Evolutionary conservation across 2,888 invertebrate species (phyloP), one percentile per base, ranked within the genome.

Genomic region (Coenonympha arcania): DNA sequence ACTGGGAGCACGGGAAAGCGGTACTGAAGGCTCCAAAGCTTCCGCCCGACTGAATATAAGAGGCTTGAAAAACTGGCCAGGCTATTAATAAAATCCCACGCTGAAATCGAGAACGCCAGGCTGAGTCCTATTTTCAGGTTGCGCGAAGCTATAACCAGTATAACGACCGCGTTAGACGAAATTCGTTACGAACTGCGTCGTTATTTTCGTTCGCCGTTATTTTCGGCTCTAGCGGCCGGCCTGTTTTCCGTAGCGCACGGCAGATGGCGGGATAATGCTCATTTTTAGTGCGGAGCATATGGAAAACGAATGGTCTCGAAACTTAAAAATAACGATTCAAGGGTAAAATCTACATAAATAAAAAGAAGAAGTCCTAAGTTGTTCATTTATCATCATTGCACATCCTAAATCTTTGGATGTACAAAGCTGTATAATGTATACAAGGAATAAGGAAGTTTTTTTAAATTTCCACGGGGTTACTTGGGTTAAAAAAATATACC

Each of bases 161-260:
- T 62, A 60, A 57, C 56, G 62, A 55, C 54, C 53, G 57, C 59
- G 68, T 60, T 66, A 68, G 62, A 65, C 66, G 67, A 62, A 66
- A 68, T 64, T 59, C 67, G 67, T 66, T 66, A 68, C 37, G 18
- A 52, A n/a, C 65, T 57, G 54, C 63, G 64, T 65, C 79, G 77
- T 77, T 80, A 79, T 76, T 76, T 64, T 71, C 73, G 77, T 71
- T 75, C 66, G 64, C 60, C 78, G 76, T 77, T 76, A 75, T 58
- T 61, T 61, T 57, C 56, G 59, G 60, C 66, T 56, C 61, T 58
- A 67, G 61, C 59, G 63, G 66, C 41, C 47, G 53, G 57, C 52
- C 48, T 61, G 68, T 69, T 68, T 55, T 52, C 51, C 52, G 58
- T 57, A 55, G 46, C 52, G 44, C 46, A 56, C 69, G 60, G 59